A percentile compares a stretch with the other conserved stretches of the same genome.
These are phyloP conservation scores for Bombus vancouverensis DNA, from an alignment of 1,140 invertebrate genomes.

Conservation along the genomic window DNA sequence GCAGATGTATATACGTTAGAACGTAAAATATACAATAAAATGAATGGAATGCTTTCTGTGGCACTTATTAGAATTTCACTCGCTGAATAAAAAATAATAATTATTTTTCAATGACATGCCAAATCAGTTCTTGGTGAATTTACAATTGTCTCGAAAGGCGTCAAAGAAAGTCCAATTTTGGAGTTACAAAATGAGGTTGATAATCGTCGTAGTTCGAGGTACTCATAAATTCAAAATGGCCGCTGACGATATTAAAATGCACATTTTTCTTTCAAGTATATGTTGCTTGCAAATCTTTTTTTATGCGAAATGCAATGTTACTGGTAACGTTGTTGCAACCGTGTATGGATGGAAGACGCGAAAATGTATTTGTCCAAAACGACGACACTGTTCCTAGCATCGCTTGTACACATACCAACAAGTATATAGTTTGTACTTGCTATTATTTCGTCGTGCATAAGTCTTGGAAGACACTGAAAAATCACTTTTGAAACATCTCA, in stretches of 20 bases:
- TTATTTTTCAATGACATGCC: not conserved
- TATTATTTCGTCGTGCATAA: not conserved
- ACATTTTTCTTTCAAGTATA: slow-evolving; percentile 31
- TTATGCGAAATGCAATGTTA: slow-evolving; percentile 16
- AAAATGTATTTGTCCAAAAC: slow-evolving; percentile 32
- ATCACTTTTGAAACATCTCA: slow-evolving; percentile 36
- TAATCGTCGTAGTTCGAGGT: slow-evolving; percentile 52
- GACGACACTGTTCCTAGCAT: slow-evolving; percentile 32
- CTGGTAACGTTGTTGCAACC: not conserved
- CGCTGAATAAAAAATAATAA: not conserved
- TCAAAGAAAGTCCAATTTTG: slow-evolving; percentile 49
- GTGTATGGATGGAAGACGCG: slow-evolving; percentile 20
- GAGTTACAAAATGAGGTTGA: slow-evolving; percentile 46
- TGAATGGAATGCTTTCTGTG: slow-evolving; percentile 25
- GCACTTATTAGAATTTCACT: slow-evolving; percentile 26
- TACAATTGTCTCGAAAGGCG: not conserved
- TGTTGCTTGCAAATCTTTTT: slow-evolving; percentile 6
- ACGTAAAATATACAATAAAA: slow-evolving; percentile 11
- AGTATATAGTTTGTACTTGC: slow-evolving; percentile 30
- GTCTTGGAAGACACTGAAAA: slow-evolving; percentile 26
- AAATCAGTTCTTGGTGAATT: not conserved
- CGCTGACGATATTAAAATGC: slow-evolving; percentile 56
- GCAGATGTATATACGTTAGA: not conserved
- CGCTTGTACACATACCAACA: slow-evolving; percentile 20
- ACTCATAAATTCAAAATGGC: slow-evolving; percentile 70